These are phyloP conservation scores for Zonitis immaculata DNA, from an alignment of 2,888 invertebrate species.

Conservation along the genomic window DNA sequence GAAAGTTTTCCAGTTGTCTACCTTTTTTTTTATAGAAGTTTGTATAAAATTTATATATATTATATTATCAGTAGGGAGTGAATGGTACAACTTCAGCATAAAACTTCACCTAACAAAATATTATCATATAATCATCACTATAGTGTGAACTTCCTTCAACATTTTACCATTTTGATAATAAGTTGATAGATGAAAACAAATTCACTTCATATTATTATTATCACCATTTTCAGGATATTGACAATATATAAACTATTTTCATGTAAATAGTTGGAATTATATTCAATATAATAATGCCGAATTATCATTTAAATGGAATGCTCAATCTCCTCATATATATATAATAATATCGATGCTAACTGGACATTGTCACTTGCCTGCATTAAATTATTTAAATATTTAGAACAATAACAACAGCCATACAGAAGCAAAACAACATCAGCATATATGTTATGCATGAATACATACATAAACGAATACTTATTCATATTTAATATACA, in stretches of 20 bases:
- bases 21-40: neutral
- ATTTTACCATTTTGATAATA: neutral
- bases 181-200: neutral
- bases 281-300: neutral
- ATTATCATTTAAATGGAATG: neutral
- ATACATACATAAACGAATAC: neutral
- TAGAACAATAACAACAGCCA: neutral
- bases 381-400: neutral
- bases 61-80: neutral
- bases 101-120: neutral
- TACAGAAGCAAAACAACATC: too few species aligned
- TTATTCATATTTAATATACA: neutral
- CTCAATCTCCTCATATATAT: neutral
- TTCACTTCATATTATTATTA: neutral
- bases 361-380: neutral
- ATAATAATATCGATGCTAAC: neutral
- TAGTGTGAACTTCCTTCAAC: neutral
- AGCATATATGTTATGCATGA: neutral
- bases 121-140: neutral
- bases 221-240: too few species aligned
- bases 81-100: neutral
- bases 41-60: neutral
- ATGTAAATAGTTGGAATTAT: too few species aligned
- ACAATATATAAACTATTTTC: too few species aligned
- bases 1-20: neutral